Percentiles rank a stretch among this genome's conserved stretches.
These are phyloP conservation scores for Protobothrops flavoviridis DNA, from an alignment of 2,113 vertebrate species.

Conservation along the genomic window DNA sequence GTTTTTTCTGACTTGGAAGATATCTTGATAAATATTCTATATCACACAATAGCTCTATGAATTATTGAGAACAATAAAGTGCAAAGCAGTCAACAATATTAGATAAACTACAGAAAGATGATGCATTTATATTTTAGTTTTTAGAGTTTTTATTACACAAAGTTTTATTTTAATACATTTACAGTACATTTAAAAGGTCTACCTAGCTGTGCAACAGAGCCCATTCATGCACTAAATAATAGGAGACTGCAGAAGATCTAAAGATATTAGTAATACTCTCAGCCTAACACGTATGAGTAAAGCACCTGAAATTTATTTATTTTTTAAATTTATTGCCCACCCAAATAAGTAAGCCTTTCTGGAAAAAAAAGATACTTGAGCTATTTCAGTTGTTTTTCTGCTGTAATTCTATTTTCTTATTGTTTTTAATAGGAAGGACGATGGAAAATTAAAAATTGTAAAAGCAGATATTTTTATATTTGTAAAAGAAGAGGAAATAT, in stretches of 20 bases:
- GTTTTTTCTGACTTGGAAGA: neutral
- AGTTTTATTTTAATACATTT: neutral
- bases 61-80: neutral
- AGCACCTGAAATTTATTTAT: neutral
- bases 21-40: neutral
- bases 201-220: constrained; percentile 3
- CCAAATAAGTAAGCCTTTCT: neutral
- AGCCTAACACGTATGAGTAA: neutral
- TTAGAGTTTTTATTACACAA: neutral
- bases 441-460: constrained; percentile 83
- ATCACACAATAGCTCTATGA: neutral
- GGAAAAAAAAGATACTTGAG: constrained; percentile 2
- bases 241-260: neutral
- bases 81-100: neutral
- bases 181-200: neutral
- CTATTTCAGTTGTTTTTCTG: neutral
- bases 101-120: neutral
- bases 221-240: neutral
- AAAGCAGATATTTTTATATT: constrained; percentile 73
- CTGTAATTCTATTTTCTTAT: neutral
- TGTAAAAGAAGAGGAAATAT: constrained; percentile 77
- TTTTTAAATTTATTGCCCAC: neutral
- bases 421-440: constrained; percentile 71
- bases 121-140: neutral
- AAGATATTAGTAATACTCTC: neutral